Percentiles rank a stretch among this genome's conserved stretches.
phyloP scores from a whole-genome alignment of 2,888 invertebrate genomes.

The Amiota communis region DNA sequence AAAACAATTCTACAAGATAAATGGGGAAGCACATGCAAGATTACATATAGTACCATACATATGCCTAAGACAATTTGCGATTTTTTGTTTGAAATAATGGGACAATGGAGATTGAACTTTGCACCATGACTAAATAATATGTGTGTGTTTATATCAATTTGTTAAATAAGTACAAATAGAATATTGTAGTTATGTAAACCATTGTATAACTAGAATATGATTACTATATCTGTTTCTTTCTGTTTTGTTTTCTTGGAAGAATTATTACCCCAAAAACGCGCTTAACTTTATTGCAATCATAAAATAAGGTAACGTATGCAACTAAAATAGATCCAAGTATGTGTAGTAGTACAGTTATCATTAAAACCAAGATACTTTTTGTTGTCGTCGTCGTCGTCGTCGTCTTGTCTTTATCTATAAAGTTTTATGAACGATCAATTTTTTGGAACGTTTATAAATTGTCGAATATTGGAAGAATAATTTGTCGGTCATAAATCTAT shows the following conservation, averaged over 20 bases:
- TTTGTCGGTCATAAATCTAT: constrained; percentile 61
- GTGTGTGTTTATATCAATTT: too few species aligned
- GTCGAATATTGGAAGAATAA: constrained; percentile 61
- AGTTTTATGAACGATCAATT: constrained; percentile 32
- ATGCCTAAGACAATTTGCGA: too few species aligned
- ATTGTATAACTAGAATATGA: too few species aligned
- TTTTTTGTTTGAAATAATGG: too few species aligned
- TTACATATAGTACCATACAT: too few species aligned
- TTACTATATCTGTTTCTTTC: too few species aligned
- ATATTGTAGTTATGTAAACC: too few species aligned
- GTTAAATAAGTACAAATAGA: too few species aligned
- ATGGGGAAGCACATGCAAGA: too few species aligned
- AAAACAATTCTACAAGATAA: too few species aligned
- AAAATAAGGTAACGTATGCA: constrained; percentile 14
- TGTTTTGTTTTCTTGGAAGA: neutral
- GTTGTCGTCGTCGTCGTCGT: constrained; percentile 44
- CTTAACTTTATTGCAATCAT: constrained; percentile 37
- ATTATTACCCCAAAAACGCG: constrained; percentile 22
- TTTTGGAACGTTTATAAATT: constrained; percentile 56
- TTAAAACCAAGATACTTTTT: neutral
- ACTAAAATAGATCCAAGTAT: constrained; percentile 23
- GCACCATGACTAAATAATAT: too few species aligned
- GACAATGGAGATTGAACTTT: too few species aligned
- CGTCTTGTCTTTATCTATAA: constrained; percentile 48
- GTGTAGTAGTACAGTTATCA: neutral